A percentile compares a stretch with the other conserved stretches of the same genome.
These are phyloP conservation scores for Drosophila paracracens DNA, from an alignment of 2,888 invertebrate species.

Conservation along the genomic window DNA sequence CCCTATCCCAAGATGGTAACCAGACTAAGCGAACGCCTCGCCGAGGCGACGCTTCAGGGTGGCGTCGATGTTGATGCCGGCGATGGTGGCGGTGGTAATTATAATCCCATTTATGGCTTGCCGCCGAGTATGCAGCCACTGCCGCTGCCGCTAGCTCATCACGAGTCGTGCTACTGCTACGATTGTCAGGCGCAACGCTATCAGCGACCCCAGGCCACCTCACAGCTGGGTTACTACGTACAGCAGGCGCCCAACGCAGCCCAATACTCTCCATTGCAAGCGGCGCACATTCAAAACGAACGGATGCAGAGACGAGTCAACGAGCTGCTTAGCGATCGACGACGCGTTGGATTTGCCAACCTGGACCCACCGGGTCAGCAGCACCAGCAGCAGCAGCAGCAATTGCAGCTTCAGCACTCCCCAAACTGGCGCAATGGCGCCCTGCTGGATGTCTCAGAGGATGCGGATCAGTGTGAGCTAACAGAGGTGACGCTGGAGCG, in stretches of 20 bases:
- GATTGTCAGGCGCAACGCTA: conserved; percentile 83
- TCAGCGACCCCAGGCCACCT: conserved; percentile 57
- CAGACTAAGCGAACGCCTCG: conserved; percentile 83
- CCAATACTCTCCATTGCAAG: conserved; percentile 79
- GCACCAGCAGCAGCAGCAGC: conserved; percentile 60
- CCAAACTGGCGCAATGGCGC: conserved; percentile 70
- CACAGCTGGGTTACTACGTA: conserved; percentile 58
- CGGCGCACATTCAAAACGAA: conserved; percentile 83
- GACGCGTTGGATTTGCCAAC: conserved; percentile 83
- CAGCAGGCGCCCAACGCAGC: conserved; percentile 44
- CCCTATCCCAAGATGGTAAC: conserved; percentile 84
- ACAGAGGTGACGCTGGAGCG: conserved; percentile 90
- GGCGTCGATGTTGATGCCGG: conserved; percentile 35
- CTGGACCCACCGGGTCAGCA: conserved; percentile 72
- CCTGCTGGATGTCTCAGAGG: conserved; percentile 63
- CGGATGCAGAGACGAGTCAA: conserved; percentile 84
- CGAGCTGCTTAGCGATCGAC: conserved; percentile 83
- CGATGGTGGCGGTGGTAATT: conserved; percentile 61
- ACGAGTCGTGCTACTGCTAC: conserved; percentile 84
- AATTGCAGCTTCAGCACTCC: conserved; percentile 72
- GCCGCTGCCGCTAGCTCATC: conserved; percentile 71
- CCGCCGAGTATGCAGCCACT: conserved; percentile 76
- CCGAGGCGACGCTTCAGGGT: conserved; percentile 79
- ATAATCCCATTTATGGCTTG: conserved; percentile 78
- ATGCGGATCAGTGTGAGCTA: conserved; percentile 80